phyloP scores from a whole-genome alignment of 2,797 vertebrate species.

The Urosaurus nigricauda region DNA sequence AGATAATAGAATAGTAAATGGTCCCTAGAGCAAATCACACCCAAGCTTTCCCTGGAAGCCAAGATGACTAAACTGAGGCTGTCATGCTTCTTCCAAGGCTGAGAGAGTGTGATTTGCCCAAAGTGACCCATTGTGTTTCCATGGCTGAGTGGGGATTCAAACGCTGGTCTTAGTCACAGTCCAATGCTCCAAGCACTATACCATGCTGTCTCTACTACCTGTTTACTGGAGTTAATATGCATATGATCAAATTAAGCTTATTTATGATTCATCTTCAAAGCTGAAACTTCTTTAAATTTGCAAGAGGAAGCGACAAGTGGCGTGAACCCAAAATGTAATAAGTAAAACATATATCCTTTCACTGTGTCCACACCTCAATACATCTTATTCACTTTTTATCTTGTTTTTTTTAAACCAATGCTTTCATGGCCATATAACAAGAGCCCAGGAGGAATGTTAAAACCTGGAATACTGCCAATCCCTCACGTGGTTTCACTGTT shows the following conservation, averaged over 20 bases:
- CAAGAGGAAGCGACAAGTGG: background rate
- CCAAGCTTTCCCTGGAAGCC: no score
- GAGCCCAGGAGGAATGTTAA: background rate
- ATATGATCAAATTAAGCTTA: background rate
- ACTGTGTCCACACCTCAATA: background rate
- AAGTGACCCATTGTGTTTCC: no score
- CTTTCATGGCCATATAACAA: background rate
- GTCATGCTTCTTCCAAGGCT: no score
- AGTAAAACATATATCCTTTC: background rate
- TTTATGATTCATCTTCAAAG: background rate
- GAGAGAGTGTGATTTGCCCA: no score
- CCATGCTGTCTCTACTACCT: background rate
- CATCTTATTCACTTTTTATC: background rate
- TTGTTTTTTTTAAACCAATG: background rate
- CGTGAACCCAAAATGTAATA: background rate
- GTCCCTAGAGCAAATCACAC: no score
- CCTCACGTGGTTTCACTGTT: background rate
- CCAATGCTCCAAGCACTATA: background rate
- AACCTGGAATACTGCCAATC: background rate
- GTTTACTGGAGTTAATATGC: background rate
- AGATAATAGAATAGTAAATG: no score
- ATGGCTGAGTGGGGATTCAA: no score
- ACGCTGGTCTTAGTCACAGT: no score
- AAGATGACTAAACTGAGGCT: no score
- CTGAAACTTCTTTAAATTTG: background rate